These are phyloP conservation scores for Germaria angustata DNA, from an alignment of 2,888 invertebrate species.

Conservation along the genomic window DNA sequence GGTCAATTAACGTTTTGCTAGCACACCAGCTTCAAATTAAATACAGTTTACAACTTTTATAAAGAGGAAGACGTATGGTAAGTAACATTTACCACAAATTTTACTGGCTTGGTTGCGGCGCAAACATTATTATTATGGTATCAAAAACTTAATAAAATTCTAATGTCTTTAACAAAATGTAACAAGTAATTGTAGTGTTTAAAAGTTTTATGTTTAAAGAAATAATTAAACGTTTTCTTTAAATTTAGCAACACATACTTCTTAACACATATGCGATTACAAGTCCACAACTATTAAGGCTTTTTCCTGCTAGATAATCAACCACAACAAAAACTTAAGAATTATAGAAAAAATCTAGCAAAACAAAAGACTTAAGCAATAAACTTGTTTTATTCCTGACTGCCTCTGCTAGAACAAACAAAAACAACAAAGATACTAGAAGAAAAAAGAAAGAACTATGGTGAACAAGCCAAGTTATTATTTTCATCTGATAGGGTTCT, in stretches of 20 bases:
- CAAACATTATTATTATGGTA: conserved; percentile 22
- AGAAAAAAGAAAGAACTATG: background rate
- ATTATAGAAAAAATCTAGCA: background rate
- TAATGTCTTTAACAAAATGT: conserved; percentile 21
- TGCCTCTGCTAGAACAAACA: background rate
- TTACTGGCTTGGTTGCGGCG: background rate
- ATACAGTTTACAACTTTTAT: background rate
- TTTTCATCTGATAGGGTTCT: conserved; percentile 35
- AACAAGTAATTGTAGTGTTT: conserved; percentile 6
- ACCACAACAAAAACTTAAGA: background rate
- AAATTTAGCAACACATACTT: background rate
- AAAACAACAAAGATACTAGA: background rate
- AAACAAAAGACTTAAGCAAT: conserved; percentile 53
- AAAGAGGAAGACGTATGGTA: background rate
- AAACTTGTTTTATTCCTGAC: conserved; percentile 52
- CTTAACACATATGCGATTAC: background rate
- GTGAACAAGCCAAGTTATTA: conserved; percentile 21
- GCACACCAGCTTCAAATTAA: background rate
- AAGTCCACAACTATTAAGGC: background rate
- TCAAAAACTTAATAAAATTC: conserved; percentile 44
- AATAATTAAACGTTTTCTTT: background rate
- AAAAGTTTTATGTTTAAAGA: background rate
- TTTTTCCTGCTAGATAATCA: background rate
- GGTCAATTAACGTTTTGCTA: conserved; percentile 25
- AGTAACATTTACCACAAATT: conserved; percentile 1